phyloP scores from a whole-genome alignment of 1,140 invertebrate genomes.

The Leptonema lineaticorne region DNA sequence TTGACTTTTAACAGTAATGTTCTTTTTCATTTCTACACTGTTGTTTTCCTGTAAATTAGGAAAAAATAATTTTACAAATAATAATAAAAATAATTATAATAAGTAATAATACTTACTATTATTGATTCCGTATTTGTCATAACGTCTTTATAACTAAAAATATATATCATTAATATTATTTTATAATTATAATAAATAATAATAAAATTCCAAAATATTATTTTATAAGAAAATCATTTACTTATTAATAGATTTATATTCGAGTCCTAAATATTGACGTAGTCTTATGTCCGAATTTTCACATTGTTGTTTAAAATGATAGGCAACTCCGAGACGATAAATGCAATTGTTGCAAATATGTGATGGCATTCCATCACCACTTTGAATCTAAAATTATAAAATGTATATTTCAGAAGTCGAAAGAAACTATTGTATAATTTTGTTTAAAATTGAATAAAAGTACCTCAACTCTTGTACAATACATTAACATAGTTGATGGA shows the following conservation, averaged over 20 bases:
- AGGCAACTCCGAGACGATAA: conserved; percentile 64
- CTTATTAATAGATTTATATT: conserved; percentile 44
- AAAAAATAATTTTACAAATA: conserved; percentile 13
- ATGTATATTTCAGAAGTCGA: neutral
- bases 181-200: neutral
- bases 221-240: conserved; percentile 22
- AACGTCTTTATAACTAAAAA: conserved; percentile 47
- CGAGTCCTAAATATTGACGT: conserved; percentile 61
- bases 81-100: neutral
- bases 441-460: neutral
- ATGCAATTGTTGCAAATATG: conserved; percentile 67
- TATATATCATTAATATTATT: conserved; percentile 1
- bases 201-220: conserved; percentile 19
- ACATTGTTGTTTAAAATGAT: conserved; percentile 67
- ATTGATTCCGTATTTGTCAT: conserved; percentile 50
- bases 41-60: conserved; percentile 32
- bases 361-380: conserved; percentile 63
- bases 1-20: conserved; percentile 32
- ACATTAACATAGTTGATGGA: conserved; percentile 64
- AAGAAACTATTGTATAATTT: neutral
- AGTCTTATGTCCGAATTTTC: conserved; percentile 63
- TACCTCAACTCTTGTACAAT: conserved; percentile 64
- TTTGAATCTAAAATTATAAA: conserved; percentile 55
- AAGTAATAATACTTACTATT: conserved; percentile 34
- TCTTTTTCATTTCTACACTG: conserved; percentile 27